Base-by-base conservation (phyloP, 2,113 vertebrate genomes). In the Phasianus colchicus region DNA sequence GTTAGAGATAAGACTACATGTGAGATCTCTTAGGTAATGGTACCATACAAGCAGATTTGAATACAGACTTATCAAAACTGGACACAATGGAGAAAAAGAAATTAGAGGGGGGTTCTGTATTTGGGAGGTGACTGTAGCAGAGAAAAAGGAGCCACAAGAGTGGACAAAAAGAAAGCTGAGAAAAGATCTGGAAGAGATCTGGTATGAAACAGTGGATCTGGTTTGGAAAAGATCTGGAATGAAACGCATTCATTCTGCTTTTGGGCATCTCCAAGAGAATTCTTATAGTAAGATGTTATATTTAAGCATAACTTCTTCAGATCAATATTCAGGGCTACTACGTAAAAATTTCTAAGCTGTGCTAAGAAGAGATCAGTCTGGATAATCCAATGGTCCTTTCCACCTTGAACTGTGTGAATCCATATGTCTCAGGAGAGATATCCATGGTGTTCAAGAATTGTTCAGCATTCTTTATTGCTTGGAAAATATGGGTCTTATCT, bases 311-410 rank as follows among this genome's bases (percentile, higher is more conserved):
- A 75, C 24, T 89, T 85, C 27, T 45, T 72, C 43, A 71, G 57
- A 50, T 71, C 52, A 75, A 15, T 83, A 87, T 43, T 40, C 61
- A 40, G 69, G 25, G 24, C 27, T 75, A 34, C 57, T 90, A 50
- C 17, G 32, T 92, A 45, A 76, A 90, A 66, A 83, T 75, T 80
- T 83, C 34, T 80, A 61, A 83, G 40, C 57, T 79, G 38, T 61
- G 57, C 50, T 79, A 87, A 71, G 54, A 88, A 63, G 90, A 92
- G 82, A 83, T 86, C 61, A 71, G 63, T 57, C 38, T 61, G 57
- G 55, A 83, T 86, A 83, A 86, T 86, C 72, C 61, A 74, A 3
- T 83, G 67, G 69, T 70, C 47, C 82, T 83, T 83, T 89, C 90
- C 64, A 66, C 90, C 63, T 79, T 89, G 86, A 89, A 79, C 73